phyloP scores from a whole-genome alignment of 2,888 invertebrate species.

The Eutolmus rufibarbis region DNA sequence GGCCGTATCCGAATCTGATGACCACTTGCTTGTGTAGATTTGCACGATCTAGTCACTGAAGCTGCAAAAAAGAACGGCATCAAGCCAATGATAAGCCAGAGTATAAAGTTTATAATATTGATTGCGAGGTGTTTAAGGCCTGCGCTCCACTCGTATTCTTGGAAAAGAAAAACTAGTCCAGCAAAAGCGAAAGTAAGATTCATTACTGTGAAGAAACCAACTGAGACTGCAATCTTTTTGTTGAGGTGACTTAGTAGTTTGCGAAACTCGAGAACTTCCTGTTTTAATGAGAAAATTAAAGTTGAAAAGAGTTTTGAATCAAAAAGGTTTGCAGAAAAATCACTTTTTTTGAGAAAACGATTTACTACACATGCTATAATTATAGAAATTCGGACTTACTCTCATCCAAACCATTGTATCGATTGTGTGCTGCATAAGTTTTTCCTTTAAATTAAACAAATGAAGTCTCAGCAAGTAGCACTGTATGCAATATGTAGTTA shows the following conservation, averaged over 20 bases:
- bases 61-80: slow-evolving; percentile 71
- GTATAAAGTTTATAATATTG: slow-evolving; percentile 68
- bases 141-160: slow-evolving; percentile 67
- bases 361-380: background rate
- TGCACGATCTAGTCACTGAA: slow-evolving; percentile 75
- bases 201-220: slow-evolving; percentile 78
- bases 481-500: slow-evolving; percentile 83
- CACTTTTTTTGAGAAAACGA: too few species aligned
- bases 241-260: slow-evolving; percentile 80
- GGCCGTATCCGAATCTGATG: slow-evolving; percentile 81
- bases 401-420: slow-evolving; percentile 81
- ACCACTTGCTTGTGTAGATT: slow-evolving; percentile 75
- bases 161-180: slow-evolving; percentile 73
- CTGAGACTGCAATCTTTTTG: slow-evolving; percentile 76
- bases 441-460: slow-evolving; percentile 74
- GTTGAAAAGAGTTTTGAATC: background rate
- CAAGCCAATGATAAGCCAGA: slow-evolving; percentile 58
- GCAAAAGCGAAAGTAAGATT: slow-evolving; percentile 78
- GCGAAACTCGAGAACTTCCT: slow-evolving; percentile 82
- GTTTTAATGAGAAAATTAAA: slow-evolving; percentile 47
- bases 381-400: slow-evolving; percentile 60
- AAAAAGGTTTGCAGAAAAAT: background rate
- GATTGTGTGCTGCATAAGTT: slow-evolving; percentile 75
- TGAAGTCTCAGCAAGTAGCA: slow-evolving; percentile 79
- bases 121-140: slow-evolving; percentile 71